These are phyloP conservation scores for Lasioglossum lativentre DNA, from an alignment of 2,888 invertebrate species.

Conservation along the genomic window DNA sequence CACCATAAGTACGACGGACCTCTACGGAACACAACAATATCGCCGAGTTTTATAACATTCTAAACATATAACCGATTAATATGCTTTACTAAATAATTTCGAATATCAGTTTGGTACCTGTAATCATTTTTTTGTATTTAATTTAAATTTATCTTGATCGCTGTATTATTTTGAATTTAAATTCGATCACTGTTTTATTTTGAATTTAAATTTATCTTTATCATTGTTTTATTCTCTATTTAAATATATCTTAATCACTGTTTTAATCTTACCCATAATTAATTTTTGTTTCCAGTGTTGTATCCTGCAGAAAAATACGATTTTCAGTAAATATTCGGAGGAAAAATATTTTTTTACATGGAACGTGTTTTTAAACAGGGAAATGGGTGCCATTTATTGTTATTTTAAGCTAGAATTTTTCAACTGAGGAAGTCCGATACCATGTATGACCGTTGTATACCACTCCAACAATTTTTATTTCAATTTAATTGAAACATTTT, in stretches of 20 bases:
- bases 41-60: background rate
- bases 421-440: background rate
- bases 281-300: background rate
- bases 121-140: background rate
- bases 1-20: slow-evolving; percentile 15
- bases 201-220: background rate
- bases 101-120: background rate
- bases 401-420: background rate
- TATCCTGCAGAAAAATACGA: background rate
- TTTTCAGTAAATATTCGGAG: background rate
- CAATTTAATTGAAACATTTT: background rate
- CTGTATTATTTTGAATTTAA: background rate
- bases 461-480: background rate
- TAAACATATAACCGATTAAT: background rate
- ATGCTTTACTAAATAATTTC: background rate
- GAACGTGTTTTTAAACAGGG: background rate
- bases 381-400: background rate
- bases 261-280: background rate
- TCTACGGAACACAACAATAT: slow-evolving; percentile 14
- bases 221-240: background rate
- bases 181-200: background rate
- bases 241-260: background rate
- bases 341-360: background rate
- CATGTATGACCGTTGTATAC: background rate
- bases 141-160: background rate